phyloP scores from a whole-genome alignment of 2,113 vertebrate species.

The Eira barbara region DNA sequence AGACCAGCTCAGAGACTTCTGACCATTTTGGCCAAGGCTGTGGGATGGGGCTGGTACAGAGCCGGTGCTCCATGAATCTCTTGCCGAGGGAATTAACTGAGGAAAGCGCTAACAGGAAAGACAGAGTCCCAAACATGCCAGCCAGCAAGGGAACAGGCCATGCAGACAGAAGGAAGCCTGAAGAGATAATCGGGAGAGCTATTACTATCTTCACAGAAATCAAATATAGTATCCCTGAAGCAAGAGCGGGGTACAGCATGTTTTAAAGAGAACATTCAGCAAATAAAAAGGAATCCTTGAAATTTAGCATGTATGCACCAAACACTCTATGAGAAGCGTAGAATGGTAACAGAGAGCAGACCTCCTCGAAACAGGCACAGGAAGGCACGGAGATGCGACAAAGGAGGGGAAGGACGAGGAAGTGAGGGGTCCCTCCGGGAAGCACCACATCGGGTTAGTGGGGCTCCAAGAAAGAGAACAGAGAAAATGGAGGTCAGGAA shows the following conservation, averaged over 20 bases:
- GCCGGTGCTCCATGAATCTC: neutral
- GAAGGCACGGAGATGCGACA: neutral
- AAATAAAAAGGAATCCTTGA: constrained; percentile 18
- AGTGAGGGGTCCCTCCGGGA: neutral
- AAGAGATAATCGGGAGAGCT: neutral
- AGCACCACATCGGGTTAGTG: neutral
- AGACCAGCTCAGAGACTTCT: neutral
- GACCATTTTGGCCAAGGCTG: neutral
- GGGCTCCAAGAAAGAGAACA: neutral
- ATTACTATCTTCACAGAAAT: neutral
- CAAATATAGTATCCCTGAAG: neutral
- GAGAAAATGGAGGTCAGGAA: neutral
- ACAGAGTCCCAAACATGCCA: neutral
- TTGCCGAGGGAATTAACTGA: neutral
- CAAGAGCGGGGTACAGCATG: neutral
- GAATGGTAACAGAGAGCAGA: neutral
- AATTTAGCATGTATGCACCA: neutral
- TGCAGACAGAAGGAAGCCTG: neutral
- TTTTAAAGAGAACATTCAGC: neutral
- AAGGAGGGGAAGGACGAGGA: neutral
- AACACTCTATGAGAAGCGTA: neutral
- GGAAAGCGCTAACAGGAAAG: neutral
- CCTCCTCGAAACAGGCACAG: neutral
- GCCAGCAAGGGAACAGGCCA: neutral
- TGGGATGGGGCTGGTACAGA: neutral